phyloP scores from a whole-genome alignment of 2,797 vertebrate species.

The Chiroxiphia lanceolata region DNA sequence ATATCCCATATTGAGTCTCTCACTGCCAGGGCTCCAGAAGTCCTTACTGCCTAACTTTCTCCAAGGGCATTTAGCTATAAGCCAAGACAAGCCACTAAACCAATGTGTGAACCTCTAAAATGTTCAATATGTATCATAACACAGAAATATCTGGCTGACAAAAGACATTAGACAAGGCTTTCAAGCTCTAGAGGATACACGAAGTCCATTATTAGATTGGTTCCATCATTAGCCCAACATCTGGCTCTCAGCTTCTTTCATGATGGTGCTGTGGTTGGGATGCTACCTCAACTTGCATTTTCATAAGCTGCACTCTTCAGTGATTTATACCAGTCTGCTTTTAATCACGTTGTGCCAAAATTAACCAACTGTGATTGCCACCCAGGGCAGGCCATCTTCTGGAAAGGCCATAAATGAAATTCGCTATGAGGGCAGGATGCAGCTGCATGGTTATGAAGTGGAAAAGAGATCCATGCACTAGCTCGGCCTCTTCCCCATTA shows the following conservation, averaged over 20 bases:
- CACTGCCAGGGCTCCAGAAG: not conserved
- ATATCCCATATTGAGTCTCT: rapidly evolving
- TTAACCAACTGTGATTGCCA: slow-evolving; percentile 35
- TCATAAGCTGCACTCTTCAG: not conserved
- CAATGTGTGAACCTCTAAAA: not conserved
- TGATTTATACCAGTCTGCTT: slow-evolving; percentile 57
- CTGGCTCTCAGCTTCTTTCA: slow-evolving; percentile 43
- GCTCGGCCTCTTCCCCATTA: rapidly evolving
- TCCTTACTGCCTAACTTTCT: not conserved
- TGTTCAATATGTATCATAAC: not conserved
- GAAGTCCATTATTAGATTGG: not conserved
- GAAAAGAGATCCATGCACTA: not conserved
- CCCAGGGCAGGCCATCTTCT: not conserved
- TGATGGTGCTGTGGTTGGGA: not conserved
- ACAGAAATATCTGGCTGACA: not conserved
- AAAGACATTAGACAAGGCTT: not conserved
- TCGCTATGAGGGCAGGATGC: not conserved
- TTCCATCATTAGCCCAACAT: slow-evolving; percentile 36
- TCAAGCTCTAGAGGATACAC: not conserved
- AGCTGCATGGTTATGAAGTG: not conserved
- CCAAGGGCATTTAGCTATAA: not conserved
- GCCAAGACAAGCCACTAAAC: not conserved
- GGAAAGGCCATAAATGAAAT: slow-evolving; percentile 29
- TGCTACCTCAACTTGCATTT: slow-evolving; percentile 37
- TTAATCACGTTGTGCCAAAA: slow-evolving; percentile 56